Base-by-base conservation (phyloP, 2,797 vertebrate genomes). In the Pantherophis vulpinus region DNA sequence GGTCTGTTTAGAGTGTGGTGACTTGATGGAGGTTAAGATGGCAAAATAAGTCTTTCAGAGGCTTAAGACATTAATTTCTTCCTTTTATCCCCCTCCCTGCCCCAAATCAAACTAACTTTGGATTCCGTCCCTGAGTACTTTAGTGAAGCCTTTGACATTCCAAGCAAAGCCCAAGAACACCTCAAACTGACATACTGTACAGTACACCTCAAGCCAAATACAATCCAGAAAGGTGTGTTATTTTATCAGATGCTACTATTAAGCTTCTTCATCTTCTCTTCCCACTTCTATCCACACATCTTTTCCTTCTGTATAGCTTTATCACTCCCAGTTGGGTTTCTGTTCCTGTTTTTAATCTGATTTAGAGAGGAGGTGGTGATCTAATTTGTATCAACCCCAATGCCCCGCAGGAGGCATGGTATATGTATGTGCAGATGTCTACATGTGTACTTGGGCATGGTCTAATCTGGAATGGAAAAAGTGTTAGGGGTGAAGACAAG, bases 321-420 rank as follows among this genome's bases (percentile, higher is more conserved):
- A n/a, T 47, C 70, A 55, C 86, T 58, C 87, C 90, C 88, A 18
- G 58, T 86, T 63, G 51, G 58, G 47, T 89, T 93, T 89, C 93
- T 93, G 63, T 93, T 93, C 90, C 70, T 89, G 47, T 32, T 89
- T 91, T 74, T 93, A 93, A 93, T 93, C 87, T 59, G 70, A 91
- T 89, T 91, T 89, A 86, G 55, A 29, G 12, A 18, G 10, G 70
- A 93, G 93, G 66, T 70, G n/a, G 11, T 91, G 90, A 89, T 93
- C 90, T 90, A 83, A 91, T 93, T 93, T 89, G 37, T 88, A 88
- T 89, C 66, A 37, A 20, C 20, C 93, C 61, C 7, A 13, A 2
- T 63, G 63, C 42, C 92, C 60, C 54, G 70, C 16, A 10, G 89
- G 92, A 86, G 47, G 55, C 88, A 90, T 55, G 51, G 51, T 18